phyloP scores from a whole-genome alignment of 2,113 vertebrate genomes.

The Neolamprologus sp. region DNA sequence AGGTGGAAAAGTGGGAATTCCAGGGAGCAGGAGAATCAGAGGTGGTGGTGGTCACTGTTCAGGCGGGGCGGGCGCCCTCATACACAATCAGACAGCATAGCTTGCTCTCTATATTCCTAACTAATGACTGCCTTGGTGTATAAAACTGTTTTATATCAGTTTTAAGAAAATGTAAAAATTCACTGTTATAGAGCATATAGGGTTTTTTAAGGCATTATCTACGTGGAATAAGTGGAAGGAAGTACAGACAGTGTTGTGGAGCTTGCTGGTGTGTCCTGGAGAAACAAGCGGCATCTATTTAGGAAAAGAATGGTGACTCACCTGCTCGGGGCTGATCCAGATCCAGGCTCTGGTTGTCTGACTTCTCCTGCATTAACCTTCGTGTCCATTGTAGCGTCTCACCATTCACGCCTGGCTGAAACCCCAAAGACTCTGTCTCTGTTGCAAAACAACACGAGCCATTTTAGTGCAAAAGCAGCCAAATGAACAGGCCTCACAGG shows the following conservation, averaged over 20 bases:
- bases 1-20: not conserved
- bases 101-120: not conserved
- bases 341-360: slow-evolving; percentile 65
- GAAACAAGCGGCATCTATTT: not conserved
- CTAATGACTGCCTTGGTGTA: not conserved
- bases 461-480: not conserved
- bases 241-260: not conserved
- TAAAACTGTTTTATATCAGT: not conserved
- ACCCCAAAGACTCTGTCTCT: slow-evolving; percentile 46
- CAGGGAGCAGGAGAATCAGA: not conserved
- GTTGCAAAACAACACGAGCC: slow-evolving; percentile 2
- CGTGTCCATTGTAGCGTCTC: slow-evolving; percentile 52
- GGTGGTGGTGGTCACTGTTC: not conserved
- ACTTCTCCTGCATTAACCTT: slow-evolving; percentile 62
- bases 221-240: not conserved
- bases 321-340: slow-evolving; percentile 64
- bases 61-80: not conserved
- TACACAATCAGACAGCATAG: not conserved
- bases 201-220: fast-evolving
- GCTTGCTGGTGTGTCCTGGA: not conserved
- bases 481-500: not conserved
- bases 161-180: not conserved
- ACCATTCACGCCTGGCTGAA: slow-evolving; percentile 12
- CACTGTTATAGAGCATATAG: not conserved
- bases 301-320: slow-evolving; percentile 32